Percentiles rank a stretch among this genome's conserved stretches.
phyloP scores from a whole-genome alignment of 2,797 vertebrate species.

The Periophthalmus magnuspinnatus region DNA sequence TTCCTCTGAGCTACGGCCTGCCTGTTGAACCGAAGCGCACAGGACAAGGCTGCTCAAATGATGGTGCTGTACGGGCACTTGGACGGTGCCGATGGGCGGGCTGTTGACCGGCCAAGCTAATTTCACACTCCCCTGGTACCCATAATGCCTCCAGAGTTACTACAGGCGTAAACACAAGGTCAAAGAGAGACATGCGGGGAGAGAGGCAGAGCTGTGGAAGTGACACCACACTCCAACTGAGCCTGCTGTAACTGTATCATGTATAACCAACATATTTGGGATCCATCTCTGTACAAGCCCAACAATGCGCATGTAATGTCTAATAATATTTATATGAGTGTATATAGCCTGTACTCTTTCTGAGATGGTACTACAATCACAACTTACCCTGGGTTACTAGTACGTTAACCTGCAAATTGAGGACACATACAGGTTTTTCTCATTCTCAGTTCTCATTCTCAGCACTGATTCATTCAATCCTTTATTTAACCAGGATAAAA shows the following conservation, averaged over 20 bases:
- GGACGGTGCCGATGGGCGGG: slow-evolving; percentile 46
- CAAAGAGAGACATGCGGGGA: slow-evolving; percentile 47
- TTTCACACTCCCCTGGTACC: slow-evolving; percentile 80
- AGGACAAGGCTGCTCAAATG: slow-evolving; percentile 38
- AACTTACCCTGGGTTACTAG: too few relatives aligned
- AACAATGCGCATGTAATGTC: not conserved
- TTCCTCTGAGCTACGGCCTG: slow-evolving; percentile 33
- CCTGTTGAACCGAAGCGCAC: slow-evolving; percentile 36
- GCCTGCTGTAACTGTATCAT: not conserved
- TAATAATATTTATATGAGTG: not conserved
- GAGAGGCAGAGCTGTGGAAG: slow-evolving; percentile 27
- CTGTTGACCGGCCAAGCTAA: slow-evolving; percentile 72
- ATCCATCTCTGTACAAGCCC: not conserved
- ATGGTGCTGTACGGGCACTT: slow-evolving; percentile 63
- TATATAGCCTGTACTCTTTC: too few relatives aligned
- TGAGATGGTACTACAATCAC: too few relatives aligned
- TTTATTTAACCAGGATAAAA: too few relatives aligned
- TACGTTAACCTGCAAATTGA: too few relatives aligned
- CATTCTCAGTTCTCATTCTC: too few relatives aligned
- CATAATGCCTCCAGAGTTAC: slow-evolving; percentile 69
- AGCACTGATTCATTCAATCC: too few relatives aligned
- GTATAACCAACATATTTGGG: not conserved
- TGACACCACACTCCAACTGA: slow-evolving; percentile 48
- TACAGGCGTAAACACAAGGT: slow-evolving; percentile 71
- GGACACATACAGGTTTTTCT: too few relatives aligned